Percentiles rank a stretch among this genome's conserved stretches.
Conservation (phyloP, 2,797 vertebrate species). For the Sebastes hubbsi region DNA sequence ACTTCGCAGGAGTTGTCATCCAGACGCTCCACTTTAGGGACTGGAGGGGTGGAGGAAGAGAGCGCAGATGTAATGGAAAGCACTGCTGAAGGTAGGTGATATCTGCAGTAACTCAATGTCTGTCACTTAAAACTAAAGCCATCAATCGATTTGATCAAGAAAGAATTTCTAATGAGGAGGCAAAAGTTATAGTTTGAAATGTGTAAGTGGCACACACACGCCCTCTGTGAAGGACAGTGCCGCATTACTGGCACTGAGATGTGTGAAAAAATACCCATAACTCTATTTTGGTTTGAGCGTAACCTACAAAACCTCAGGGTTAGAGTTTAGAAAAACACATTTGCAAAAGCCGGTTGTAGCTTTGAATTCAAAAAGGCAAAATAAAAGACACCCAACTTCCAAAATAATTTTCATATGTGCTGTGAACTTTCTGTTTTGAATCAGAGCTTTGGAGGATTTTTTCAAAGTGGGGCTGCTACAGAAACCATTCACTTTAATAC, state of each 20-base stretch:
- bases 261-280: too few species aligned
- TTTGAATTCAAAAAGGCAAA: neutral
- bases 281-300: neutral
- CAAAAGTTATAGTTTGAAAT: neutral
- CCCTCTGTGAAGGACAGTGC: neutral
- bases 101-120: neutral
- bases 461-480: neutral
- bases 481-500: neutral
- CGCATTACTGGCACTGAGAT: neutral
- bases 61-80: neutral
- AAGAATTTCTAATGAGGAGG: neutral
- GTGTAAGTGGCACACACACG: neutral
- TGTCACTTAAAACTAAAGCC: neutral
- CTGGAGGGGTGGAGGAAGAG: constrained; percentile 67
- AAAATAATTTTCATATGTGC: neutral
- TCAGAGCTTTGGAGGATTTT: neutral
- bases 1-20: constrained; percentile 94
- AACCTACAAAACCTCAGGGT: neutral
- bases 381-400: neutral
- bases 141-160: neutral
- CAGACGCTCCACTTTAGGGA: constrained; percentile 91
- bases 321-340: neutral
- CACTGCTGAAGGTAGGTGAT: neutral
- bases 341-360: neutral
- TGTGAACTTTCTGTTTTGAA: neutral